Evolutionary conservation across 2,888 invertebrate genomes (phyloP), one percentile per base, ranked within the genome.

Genomic region (Pedicia rivosa): DNA sequence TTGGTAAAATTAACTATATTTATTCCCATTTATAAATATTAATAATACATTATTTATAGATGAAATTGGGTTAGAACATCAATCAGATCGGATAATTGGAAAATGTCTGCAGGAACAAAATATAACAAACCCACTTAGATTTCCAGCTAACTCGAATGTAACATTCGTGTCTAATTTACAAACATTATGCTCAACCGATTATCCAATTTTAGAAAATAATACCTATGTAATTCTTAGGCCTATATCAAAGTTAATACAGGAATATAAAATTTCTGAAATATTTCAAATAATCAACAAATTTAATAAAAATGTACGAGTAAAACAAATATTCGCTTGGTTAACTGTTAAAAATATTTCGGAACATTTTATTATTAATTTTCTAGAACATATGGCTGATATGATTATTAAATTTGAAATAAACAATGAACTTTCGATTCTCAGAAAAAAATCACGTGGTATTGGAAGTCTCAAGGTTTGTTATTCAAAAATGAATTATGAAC

Each of bases 351-450:
- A 55, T 40, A 45, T 50, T 3, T 46, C 49, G 14, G 42, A 46
- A 7, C 46, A 51, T 27, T 59, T 54, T 39, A 45, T 59, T 2
- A 30, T 58, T 3, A 50, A 55, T 3, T 58, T 53, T 9, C 52
- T 54, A 30, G 56, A 60, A 39, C 54, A 60, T 40, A 48, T 61
- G 44, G 50, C 61, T 0, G 56, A 62, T 34, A 20, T 53, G 25
- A 48, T 59, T 12, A 36, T 61, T 0, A 49, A 54, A 6, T 35
- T 61, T 9, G 48, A 52, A 17, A 46, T 52, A 4, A 38, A 43
- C 3, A 42, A 44, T 2, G 48, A 48, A 14, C 37, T 59, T 15
- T 48, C 55, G 0, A 44, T 59, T 15, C 40, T 56, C 2, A 46
- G 47, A 2, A 50, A 54, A 25, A 59, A 56, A 39, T 40, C 50